These are phyloP conservation scores for Apogon hyalosoma DNA, from an alignment of 2,797 vertebrate species.

Conservation along the genomic window DNA sequence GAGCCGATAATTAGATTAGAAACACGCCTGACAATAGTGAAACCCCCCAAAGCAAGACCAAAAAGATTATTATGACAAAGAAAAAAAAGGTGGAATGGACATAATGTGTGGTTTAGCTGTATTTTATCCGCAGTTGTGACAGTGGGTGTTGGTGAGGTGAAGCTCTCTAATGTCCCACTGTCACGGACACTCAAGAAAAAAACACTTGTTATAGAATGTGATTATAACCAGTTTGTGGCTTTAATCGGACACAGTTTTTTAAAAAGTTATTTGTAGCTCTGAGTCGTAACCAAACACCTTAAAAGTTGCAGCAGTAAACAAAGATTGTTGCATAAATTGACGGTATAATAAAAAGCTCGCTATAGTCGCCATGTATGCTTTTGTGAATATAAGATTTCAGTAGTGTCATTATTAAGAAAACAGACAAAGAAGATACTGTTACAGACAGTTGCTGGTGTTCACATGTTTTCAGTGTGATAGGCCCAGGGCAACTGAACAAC, in stretches of 20 bases:
- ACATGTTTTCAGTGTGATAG: slow-evolving; percentile 72
- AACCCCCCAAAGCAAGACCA: background rate
- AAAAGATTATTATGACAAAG: background rate
- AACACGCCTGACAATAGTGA: background rate
- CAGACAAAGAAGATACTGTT: slow-evolving; percentile 70
- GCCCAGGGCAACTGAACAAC: slow-evolving; percentile 50
- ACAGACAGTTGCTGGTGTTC: slow-evolving; percentile 50
- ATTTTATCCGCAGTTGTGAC: background rate
- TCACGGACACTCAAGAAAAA: background rate
- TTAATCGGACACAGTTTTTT: background rate
- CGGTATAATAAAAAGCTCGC: background rate
- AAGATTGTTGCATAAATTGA: background rate
- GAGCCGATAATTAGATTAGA: slow-evolving; percentile 28
- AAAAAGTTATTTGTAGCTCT: background rate
- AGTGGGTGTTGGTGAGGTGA: slow-evolving; percentile 28
- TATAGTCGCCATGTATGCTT: background rate
- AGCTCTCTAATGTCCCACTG: slow-evolving; percentile 20
- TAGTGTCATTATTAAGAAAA: background rate
- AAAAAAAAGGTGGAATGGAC: background rate
- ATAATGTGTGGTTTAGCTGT: background rate
- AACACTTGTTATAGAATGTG: background rate
- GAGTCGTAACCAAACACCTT: background rate
- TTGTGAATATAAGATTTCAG: background rate
- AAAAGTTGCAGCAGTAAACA: background rate
- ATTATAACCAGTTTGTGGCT: background rate